A percentile compares a stretch with the other conserved stretches of the same genome.
These are phyloP conservation scores for Palythoa grandiflora DNA, from an alignment of 92 coral and sea anemone species.

Conservation along the genomic window DNA sequence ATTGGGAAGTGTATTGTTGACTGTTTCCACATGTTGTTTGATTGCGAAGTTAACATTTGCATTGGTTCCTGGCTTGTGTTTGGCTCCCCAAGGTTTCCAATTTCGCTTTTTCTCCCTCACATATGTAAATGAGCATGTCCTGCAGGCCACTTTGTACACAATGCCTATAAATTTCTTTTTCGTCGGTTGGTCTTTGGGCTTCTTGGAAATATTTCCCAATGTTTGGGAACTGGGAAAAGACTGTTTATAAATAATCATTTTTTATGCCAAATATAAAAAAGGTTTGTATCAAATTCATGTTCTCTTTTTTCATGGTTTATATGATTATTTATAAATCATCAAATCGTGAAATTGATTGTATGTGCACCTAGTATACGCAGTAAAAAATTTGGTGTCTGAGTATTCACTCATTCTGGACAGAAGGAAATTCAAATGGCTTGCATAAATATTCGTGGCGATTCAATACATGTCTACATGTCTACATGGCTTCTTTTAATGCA, in stretches of 20 bases:
- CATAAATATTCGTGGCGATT: not conserved
- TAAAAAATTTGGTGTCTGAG: not conserved
- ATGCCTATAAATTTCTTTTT: too few relatives aligned
- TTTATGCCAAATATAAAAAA: not conserved
- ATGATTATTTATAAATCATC: not conserved
- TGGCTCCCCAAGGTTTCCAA: too few relatives aligned
- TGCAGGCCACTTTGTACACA: too few relatives aligned
- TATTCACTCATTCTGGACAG: not conserved
- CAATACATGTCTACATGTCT: not conserved
- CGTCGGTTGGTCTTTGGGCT: too few relatives aligned
- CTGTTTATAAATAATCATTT: constrained; percentile 6
- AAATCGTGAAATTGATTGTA: not conserved
- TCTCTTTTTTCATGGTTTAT: not conserved
- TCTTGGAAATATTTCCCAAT: too few relatives aligned
- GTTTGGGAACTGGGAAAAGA: not conserved
- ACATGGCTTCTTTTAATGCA: constrained; percentile 17
- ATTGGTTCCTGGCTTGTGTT: too few relatives aligned
- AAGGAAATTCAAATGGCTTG: not conserved
- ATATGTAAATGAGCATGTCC: too few relatives aligned
- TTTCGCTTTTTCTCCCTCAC: too few relatives aligned
- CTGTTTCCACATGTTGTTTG: too few relatives aligned
- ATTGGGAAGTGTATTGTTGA: too few relatives aligned
- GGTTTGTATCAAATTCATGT: constrained; percentile 7
- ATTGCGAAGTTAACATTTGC: too few relatives aligned
- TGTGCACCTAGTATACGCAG: not conserved